A percentile compares a stretch with the other conserved stretches of the same genome.
These are phyloP conservation scores for Harpalus rubripes DNA, from an alignment of 2,888 invertebrate species.

Conservation along the genomic window DNA sequence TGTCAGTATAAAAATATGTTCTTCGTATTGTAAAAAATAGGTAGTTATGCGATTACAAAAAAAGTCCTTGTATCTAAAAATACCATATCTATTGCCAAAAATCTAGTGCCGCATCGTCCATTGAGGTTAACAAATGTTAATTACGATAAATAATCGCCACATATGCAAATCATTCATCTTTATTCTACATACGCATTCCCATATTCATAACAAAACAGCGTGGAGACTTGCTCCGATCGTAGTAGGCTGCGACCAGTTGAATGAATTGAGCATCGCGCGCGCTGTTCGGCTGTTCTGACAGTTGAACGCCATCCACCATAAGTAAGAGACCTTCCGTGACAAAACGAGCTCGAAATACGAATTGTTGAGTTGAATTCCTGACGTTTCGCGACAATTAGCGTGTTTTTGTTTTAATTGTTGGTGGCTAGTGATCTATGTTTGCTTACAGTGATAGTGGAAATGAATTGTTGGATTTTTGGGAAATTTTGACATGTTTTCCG, in stretches of 20 bases:
- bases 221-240: conserved; percentile 7
- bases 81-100: not conserved
- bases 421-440: not conserved
- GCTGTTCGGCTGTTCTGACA: conserved; percentile 5
- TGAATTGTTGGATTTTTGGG: conserved; percentile 4
- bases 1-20: too few relatives aligned
- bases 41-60: not conserved
- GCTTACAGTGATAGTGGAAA: not conserved
- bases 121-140: conserved; percentile 61
- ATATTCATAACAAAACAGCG: conserved; percentile 19
- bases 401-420: conserved; percentile 1
- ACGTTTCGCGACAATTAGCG: not conserved
- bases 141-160: conserved; percentile 52
- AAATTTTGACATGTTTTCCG: conserved; percentile 49
- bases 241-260: not conserved
- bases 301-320: conserved; percentile 26
- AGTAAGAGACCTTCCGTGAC: not conserved
- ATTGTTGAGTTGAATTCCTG: not conserved
- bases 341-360: not conserved
- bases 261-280: conserved; percentile 25
- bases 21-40: not conserved
- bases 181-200: not conserved
- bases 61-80: not conserved
- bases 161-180: conserved; percentile 39
- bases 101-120: not conserved